Percentiles rank a stretch among this genome's conserved stretches.
Evolutionary conservation across 2,113 vertebrate genomes (phyloP).

Genomic region (Siphamia tubifer): DNA sequence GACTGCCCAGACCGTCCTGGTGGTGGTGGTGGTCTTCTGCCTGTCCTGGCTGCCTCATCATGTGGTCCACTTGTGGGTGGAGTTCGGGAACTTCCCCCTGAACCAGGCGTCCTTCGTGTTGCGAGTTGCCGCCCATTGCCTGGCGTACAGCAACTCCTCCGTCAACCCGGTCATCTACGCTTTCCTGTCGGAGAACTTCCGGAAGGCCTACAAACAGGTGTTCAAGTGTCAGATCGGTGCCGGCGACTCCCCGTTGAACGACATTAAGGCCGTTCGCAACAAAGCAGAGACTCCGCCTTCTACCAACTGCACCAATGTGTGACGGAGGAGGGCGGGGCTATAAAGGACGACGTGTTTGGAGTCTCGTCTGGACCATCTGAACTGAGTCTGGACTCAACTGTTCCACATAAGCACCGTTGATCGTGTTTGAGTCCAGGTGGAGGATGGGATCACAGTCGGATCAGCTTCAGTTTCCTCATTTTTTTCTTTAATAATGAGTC

Average conservation of each 20-base stretch:
- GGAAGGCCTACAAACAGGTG: conserved; percentile 96
- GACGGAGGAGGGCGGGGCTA: conserved; percentile 51
- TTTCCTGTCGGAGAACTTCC: conserved; percentile 97
- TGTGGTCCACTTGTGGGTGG: conserved; percentile 91
- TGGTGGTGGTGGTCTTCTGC: conserved; percentile 97
- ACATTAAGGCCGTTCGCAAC: conserved; percentile 84
- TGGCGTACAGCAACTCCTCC: conserved; percentile 98
- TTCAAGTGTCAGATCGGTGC: conserved; percentile 85
- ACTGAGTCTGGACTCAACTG: not conserved
- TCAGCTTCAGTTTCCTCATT: not conserved
- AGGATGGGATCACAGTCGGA: not conserved
- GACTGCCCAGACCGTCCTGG: conserved; percentile 96
- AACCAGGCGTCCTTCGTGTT: conserved; percentile 94
- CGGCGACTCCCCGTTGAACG: conserved; percentile 73
- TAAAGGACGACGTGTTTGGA: not conserved
- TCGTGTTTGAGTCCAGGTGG: not conserved
- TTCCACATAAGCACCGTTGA: conserved; percentile 51
- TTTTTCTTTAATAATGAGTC: not conserved
- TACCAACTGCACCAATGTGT: conserved; percentile 93
- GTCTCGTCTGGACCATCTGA: conserved; percentile 1
- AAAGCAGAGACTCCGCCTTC: conserved; percentile 87
- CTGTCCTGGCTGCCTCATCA: conserved; percentile 98
- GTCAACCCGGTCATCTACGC: conserved; percentile 98
- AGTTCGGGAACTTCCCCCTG: conserved; percentile 93
- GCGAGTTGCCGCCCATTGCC: conserved; percentile 90